Percentiles rank a stretch among this genome's conserved stretches.
Conservation (phyloP, 2,113 vertebrate genomes). For the Chauna torquata region DNA sequence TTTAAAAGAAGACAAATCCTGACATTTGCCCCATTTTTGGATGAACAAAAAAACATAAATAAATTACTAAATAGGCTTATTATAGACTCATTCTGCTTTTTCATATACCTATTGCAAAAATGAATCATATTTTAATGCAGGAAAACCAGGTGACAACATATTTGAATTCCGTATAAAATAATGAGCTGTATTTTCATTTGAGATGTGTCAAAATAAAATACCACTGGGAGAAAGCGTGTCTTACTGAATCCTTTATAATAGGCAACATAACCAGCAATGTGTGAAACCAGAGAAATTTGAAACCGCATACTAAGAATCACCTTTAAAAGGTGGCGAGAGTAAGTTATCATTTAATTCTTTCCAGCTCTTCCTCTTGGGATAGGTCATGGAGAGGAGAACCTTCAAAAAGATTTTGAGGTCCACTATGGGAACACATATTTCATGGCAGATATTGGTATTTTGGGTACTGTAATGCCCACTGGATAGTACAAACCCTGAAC, state of each 20-base stretch:
- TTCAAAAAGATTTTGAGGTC: background rate
- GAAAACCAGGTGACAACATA: conserved; percentile 60
- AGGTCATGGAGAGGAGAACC: background rate
- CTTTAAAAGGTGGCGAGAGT: background rate
- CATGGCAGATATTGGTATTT: background rate
- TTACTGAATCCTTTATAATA: conserved; percentile 64
- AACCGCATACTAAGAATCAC: background rate
- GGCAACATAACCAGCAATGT: conserved; percentile 69
- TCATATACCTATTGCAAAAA: background rate
- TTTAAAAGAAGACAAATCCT: background rate
- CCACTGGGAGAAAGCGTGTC: conserved; percentile 58
- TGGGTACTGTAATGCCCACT: background rate
- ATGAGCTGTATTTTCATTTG: conserved; percentile 71
- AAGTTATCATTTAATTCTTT: background rate
- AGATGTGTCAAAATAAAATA: conserved; percentile 74
- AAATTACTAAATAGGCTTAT: background rate
- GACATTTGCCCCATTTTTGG: background rate
- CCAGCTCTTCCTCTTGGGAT: background rate
- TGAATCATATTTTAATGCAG: conserved; percentile 16
- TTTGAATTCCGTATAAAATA: conserved; percentile 63
- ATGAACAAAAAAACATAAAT: background rate
- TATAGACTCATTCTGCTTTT: background rate
- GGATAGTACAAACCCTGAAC: background rate
- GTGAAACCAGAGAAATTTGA: conserved; percentile 66
- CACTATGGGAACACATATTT: background rate